These are phyloP conservation scores for Drosophila tsacasi DNA, from an alignment of 1,140 invertebrate species.

Conservation along the genomic window DNA sequence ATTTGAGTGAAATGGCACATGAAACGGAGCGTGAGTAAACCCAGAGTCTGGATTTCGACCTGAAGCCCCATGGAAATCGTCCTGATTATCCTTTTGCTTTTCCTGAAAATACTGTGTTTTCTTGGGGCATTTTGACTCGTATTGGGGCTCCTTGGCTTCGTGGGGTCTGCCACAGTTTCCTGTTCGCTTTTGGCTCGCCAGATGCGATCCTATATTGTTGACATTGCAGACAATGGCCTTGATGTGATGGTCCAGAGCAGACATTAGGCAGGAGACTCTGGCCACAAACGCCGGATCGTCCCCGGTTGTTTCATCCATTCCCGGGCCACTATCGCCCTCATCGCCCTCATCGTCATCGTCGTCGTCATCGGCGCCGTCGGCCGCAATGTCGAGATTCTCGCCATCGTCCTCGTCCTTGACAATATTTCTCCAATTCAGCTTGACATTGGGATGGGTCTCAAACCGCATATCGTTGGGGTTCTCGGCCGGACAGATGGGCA, in stretches of 20 bases:
- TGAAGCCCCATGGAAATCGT: fast-evolving
- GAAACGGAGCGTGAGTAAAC: background rate
- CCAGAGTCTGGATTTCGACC: background rate
- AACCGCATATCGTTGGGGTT: conserved; percentile 8
- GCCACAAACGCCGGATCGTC: conserved; percentile 8
- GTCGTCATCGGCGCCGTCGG: conserved; percentile 5
- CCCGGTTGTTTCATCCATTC: no score
- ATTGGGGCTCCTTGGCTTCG: no score
- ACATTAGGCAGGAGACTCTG: conserved; percentile 20
- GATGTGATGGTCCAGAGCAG: conserved; percentile 3
- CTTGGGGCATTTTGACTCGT: background rate
- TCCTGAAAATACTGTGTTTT: background rate
- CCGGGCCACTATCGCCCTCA: no score
- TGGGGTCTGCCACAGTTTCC: background rate
- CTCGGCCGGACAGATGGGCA: conserved; percentile 29
- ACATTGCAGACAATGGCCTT: conserved; percentile 9
- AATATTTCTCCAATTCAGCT: background rate
- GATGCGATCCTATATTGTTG: background rate
- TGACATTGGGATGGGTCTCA: background rate
- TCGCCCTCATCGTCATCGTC: conserved; percentile 1
- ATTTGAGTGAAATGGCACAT: background rate
- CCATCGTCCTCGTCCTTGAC: conserved; percentile 22
- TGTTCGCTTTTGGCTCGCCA: background rate
- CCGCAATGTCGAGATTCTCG: conserved; percentile 9
- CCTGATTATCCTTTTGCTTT: background rate